phyloP scores from a whole-genome alignment of 1,140 invertebrate species.

The Chionoecetes opilio region DNA sequence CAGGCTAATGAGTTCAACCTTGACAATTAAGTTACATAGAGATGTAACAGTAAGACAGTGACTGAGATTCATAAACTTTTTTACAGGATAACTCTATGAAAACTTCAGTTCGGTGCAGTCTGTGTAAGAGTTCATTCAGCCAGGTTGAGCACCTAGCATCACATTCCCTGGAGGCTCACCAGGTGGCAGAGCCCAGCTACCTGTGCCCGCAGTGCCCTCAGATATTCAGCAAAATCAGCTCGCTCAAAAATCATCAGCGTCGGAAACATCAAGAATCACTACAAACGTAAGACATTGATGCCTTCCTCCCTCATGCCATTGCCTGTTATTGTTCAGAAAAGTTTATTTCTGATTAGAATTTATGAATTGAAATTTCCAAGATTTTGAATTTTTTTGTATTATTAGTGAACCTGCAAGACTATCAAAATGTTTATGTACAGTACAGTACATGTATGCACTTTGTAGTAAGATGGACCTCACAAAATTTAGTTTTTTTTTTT shows the following conservation, averaged over 20 bases:
- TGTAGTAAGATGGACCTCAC: too few species aligned
- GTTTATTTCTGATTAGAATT: too few species aligned
- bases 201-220: conserved; percentile 65
- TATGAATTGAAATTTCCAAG: too few species aligned
- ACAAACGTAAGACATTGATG: conserved; percentile 45
- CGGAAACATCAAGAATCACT: conserved; percentile 63
- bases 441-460: too few species aligned
- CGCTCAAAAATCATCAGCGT: conserved; percentile 59
- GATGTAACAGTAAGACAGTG: background rate
- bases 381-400: too few species aligned
- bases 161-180: conserved; percentile 56
- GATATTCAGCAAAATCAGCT: conserved; percentile 56
- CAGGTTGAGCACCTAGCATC: conserved; percentile 39
- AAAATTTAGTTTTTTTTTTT: too few species aligned
- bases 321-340: too few species aligned
- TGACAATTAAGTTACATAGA: too few species aligned
- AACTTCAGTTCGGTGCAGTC: conserved; percentile 57
- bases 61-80: background rate
- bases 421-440: too few species aligned
- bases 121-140: conserved; percentile 57
- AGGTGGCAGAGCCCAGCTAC: conserved; percentile 42
- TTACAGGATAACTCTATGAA: background rate
- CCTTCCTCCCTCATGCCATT: background rate
- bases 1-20: too few species aligned
- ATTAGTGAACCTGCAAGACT: too few species aligned